These are phyloP conservation scores for Drosophila yooni DNA, from an alignment of 2,888 invertebrate genomes.

Conservation along the genomic window DNA sequence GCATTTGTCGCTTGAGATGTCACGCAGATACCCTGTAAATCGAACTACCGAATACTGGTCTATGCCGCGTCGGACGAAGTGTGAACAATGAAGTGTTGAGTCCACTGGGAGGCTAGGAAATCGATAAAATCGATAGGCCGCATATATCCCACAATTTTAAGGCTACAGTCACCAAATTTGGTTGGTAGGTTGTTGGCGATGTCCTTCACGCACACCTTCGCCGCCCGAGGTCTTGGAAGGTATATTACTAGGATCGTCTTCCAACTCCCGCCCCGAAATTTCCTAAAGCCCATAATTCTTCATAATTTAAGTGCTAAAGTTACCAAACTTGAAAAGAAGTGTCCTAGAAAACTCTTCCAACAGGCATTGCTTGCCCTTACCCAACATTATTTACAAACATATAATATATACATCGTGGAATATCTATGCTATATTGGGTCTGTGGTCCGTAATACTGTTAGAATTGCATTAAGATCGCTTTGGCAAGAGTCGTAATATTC, in stretches of 20 bases:
- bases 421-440: background rate
- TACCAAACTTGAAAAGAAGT: background rate
- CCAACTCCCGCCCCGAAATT: background rate
- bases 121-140: background rate
- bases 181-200: background rate
- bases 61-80: background rate
- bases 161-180: background rate
- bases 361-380: background rate
- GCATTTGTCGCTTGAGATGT: background rate
- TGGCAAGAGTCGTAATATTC: background rate
- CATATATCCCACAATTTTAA: background rate
- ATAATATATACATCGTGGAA: background rate
- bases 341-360: background rate
- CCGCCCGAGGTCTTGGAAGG: no score
- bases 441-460: background rate
- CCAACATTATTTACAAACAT: background rate
- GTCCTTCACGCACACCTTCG: background rate
- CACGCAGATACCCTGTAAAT: background rate
- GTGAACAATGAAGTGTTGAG: background rate
- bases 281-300: no score
- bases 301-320: no score
- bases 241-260: background rate
- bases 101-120: background rate
- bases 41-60: background rate
- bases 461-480: no score